Conservation (phyloP, 2,797 vertebrate species). For the Vipera latastei region DNA sequence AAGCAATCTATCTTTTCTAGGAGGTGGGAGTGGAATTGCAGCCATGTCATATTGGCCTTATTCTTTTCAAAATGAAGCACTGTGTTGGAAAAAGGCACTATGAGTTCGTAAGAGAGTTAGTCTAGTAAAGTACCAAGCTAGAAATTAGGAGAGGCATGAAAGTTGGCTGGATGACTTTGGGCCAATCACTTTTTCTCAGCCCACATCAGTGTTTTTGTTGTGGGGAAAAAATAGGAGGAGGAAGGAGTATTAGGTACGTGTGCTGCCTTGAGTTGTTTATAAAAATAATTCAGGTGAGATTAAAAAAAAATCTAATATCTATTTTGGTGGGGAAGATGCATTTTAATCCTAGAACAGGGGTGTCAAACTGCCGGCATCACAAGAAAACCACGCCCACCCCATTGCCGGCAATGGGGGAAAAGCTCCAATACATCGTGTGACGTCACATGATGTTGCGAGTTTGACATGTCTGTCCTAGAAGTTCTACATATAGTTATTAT, state of each 20-base stretch:
- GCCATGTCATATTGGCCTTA: neutral
- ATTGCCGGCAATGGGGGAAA: too few relatives aligned
- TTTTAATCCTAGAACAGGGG: constrained; percentile 5
- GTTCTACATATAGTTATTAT: constrained; percentile 15
- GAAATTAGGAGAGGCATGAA: neutral
- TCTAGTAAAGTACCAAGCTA: neutral
- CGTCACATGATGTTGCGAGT: too few relatives aligned
- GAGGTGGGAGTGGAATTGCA: neutral
- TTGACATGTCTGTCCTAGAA: neutral
- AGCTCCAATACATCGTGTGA: too few relatives aligned
- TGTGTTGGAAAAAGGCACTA: neutral
- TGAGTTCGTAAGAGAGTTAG: neutral
- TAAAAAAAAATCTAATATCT: neutral
- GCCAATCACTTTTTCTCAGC: neutral
- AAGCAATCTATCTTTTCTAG: accelerated
- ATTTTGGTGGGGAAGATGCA: neutral
- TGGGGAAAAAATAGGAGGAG: too few relatives aligned
- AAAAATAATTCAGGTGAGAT: neutral
- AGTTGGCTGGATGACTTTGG: neutral
- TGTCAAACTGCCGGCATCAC: too few relatives aligned
- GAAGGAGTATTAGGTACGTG: neutral
- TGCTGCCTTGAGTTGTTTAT: neutral
- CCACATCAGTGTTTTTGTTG: neutral
- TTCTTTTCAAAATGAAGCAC: neutral
- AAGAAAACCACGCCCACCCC: too few relatives aligned